Conservation (phyloP, 2,113 vertebrate genomes). For the Paratilapia polleni region DNA sequence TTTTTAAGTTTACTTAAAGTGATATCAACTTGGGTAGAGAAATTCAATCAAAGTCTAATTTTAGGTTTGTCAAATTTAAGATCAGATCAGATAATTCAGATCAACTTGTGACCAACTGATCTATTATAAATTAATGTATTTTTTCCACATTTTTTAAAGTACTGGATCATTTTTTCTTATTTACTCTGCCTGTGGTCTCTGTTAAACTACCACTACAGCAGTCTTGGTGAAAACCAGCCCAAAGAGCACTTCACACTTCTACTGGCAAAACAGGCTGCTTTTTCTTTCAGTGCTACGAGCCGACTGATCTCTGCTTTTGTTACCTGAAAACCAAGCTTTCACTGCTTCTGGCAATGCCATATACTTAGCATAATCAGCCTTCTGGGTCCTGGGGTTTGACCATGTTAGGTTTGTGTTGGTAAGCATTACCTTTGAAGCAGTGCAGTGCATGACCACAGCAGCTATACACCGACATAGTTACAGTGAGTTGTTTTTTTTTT, state of each 20-base stretch:
- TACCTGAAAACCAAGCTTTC: too few species aligned
- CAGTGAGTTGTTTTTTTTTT: not conserved
- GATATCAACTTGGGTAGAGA: not conserved
- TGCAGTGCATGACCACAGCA: too few species aligned
- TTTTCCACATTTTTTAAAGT: not conserved
- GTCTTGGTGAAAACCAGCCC: not conserved
- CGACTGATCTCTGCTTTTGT: not conserved
- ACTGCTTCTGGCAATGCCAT: not conserved
- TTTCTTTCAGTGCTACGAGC: not conserved
- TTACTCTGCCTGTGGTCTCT: not conserved
- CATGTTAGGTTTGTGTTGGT: not conserved
- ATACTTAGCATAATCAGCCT: not conserved
- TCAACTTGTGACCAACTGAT: not conserved
- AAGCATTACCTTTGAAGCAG: too few species aligned
- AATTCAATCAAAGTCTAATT: not conserved
- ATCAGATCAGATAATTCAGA: not conserved
- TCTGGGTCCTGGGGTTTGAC: not conserved
- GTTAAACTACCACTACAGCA: not conserved
- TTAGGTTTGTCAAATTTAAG: not conserved
- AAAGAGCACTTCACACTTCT: not conserved
- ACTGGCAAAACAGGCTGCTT: not conserved
- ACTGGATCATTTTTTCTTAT: not conserved
- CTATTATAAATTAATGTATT: too few species aligned
- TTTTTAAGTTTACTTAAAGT: not conserved
- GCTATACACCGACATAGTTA: not conserved